Conservation (phyloP, 2,888 invertebrate species). For the Leuctra nigra region DNA sequence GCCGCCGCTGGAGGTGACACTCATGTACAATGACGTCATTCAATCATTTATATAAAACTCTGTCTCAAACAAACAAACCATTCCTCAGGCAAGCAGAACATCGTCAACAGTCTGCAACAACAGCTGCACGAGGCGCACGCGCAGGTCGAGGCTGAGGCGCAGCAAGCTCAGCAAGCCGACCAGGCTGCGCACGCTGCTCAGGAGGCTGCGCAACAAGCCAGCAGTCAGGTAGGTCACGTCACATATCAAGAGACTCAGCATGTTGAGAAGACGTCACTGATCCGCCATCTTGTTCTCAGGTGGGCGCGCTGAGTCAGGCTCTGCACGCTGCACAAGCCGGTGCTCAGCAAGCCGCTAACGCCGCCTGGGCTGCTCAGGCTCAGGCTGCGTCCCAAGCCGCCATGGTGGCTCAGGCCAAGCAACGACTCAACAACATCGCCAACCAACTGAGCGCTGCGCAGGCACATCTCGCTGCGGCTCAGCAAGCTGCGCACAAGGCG, state of each 20-base stretch:
- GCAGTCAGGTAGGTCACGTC: too few species aligned
- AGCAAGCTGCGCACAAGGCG: constrained; percentile 5
- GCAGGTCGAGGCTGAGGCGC: constrained; percentile 3
- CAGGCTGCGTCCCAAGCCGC: not conserved
- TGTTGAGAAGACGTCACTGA: too few species aligned
- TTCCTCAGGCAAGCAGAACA: constrained; percentile 7
- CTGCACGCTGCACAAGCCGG: constrained; percentile 3
- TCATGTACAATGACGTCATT: too few species aligned
- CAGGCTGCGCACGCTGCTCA: not conserved
- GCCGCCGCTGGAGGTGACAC: constrained; percentile 1
- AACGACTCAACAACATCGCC: not conserved
- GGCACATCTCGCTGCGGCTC: not conserved
- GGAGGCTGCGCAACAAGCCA: not conserved
- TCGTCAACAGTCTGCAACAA: constrained; percentile 4
- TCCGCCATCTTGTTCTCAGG: too few species aligned
- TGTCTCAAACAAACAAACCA: too few species aligned
- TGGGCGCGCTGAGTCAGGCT: not conserved
- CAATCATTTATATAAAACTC: too few species aligned
- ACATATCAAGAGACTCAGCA: too few species aligned
- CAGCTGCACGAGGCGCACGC: constrained; percentile 9
- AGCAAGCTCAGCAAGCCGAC: constrained; percentile 1
- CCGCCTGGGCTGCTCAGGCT: not conserved
- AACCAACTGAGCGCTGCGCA: not conserved
- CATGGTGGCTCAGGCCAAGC: not conserved
- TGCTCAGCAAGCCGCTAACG: not conserved